Evolutionary conservation across 1,140 invertebrate genomes (phyloP).

Genomic region (Trichonephila clavata): DNA sequence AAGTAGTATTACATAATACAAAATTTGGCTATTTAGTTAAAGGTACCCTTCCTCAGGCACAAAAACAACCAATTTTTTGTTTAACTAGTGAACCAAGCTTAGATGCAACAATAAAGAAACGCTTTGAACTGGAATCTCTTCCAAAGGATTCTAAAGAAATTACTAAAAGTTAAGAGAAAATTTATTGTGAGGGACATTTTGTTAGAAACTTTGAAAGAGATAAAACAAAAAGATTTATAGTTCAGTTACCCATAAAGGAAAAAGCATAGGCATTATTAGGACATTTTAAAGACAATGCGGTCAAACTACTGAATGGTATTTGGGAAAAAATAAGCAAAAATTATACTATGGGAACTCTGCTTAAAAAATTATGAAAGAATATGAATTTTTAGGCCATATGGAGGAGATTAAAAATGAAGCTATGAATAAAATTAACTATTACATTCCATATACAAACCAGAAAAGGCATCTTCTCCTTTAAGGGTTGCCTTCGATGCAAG

Average conservation of each 20-base stretch:
- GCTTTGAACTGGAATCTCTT: not conserved
- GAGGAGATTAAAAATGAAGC: no score
- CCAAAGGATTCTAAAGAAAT: no score
- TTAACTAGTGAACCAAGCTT: not conserved
- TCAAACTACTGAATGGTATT: not conserved
- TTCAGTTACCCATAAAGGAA: not conserved
- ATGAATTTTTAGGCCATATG: no score
- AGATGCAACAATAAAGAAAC: not conserved
- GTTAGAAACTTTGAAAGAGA: not conserved
- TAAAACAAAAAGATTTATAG: not conserved
- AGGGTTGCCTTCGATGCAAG: no score
- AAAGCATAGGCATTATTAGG: not conserved
- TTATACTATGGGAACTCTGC: not conserved
- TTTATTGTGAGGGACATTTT: no score
- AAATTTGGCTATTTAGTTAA: not conserved
- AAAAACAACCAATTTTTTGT: not conserved
- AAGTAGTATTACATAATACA: no score
- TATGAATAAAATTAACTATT: no score
- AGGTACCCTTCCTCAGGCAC: not conserved
- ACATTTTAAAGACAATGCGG: not conserved
- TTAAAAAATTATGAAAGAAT: no score
- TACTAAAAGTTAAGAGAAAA: no score
- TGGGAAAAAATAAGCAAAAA: not conserved
- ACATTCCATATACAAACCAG: no score
- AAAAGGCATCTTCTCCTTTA: no score